These are phyloP conservation scores for Temnopleurus reevesii DNA, from an alignment of 53 echinoderm and acorn worm genomes.

Conservation along the genomic window DNA sequence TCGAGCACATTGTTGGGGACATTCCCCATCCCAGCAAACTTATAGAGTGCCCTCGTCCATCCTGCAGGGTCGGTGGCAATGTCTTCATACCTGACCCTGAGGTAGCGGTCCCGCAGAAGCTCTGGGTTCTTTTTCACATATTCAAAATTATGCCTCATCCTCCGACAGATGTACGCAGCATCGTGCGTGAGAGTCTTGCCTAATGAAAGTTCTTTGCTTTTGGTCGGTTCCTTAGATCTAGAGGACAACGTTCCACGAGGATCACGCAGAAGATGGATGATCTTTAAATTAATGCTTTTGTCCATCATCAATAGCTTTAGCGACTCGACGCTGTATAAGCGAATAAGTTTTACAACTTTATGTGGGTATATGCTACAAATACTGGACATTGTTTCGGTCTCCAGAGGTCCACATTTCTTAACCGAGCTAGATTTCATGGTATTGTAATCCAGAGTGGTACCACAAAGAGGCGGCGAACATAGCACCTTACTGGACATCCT, in stretches of 20 bases:
- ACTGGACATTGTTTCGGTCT: conserved; percentile 42
- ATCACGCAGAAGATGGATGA: conserved; percentile 92
- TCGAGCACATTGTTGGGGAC: conserved; percentile 69
- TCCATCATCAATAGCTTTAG: conserved; percentile 64
- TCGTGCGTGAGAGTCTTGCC: conserved; percentile 63
- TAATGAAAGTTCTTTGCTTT: conserved; percentile 50
- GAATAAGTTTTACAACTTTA: conserved; percentile 77
- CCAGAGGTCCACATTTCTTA: conserved; percentile 47
- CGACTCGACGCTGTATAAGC: conserved; percentile 68
- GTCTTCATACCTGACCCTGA: conserved; percentile 89
- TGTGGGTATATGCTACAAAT: conserved; percentile 71
- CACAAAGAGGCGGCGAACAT: conserved; percentile 76
- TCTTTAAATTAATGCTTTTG: conserved; percentile 78
- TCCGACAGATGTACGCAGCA: conserved; percentile 72
- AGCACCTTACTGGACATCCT: conserved; percentile 75
- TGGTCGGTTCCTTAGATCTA: conserved; percentile 49
- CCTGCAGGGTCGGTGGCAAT: conserved; percentile 73
- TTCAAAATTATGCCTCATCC: conserved; percentile 77
- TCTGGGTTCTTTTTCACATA: conserved; percentile 56
- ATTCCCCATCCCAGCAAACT: conserved; percentile 80
- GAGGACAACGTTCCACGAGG: conserved; percentile 81
- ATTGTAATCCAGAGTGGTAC: conserved; percentile 35
- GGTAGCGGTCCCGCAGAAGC: conserved; percentile 76
- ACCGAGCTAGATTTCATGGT: conserved; percentile 13
- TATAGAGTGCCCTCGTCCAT: conserved; percentile 71